Evolutionary conservation across 2,113 vertebrate species (phyloP), one percentile per base, ranked within the genome.

Genomic region (Bubo scandiacus): DNA sequence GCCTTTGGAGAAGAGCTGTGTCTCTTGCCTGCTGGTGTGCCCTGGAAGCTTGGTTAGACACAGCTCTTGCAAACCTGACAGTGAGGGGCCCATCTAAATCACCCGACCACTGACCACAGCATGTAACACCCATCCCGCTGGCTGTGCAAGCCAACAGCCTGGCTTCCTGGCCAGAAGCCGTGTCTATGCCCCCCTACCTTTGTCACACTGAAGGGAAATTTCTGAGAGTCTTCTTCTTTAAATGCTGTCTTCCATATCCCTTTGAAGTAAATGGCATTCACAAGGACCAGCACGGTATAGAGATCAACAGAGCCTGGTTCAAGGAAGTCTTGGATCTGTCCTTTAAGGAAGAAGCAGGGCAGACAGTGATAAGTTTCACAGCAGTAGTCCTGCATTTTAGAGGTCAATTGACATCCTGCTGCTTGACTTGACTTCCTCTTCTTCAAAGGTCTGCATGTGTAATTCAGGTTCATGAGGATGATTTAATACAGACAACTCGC

Each of bases 261-360:
- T 68, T 85, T 97, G 95, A 97, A 97, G 78, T 91, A 96, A 74
- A 96, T 40, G 11, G 95, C 96, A 15, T 91, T 96, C 32, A 98
- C 98, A 70, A 99, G 96, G 82, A 98, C 97, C 79, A 99, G 36
- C 6, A 54, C 70, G 3, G 98, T 99, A 90, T 97, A 68, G 1
- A 51, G 4, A n/a, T 40, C 92, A 61, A 99, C 78, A 16, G 97
- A 97, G 52, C 96, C 97, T 30, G 95, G 66, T 52, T 97, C 96
- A 68, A 99, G 95, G 51, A 99, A 95, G 30, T 98, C 97, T 95
- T 98, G 98, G 45, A 99, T 99, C 94, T 98, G 98, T 91, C 97
- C 99, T 99, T 86, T 65, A 59, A 92, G 22, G 45, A 75, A 88
- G 12, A 91, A 72, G 25, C 19, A 93, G n/a, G 6, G 36, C 11